Evolutionary conservation across 2,888 invertebrate genomes (phyloP).

Genomic region (Xiphydria camelus): DNA sequence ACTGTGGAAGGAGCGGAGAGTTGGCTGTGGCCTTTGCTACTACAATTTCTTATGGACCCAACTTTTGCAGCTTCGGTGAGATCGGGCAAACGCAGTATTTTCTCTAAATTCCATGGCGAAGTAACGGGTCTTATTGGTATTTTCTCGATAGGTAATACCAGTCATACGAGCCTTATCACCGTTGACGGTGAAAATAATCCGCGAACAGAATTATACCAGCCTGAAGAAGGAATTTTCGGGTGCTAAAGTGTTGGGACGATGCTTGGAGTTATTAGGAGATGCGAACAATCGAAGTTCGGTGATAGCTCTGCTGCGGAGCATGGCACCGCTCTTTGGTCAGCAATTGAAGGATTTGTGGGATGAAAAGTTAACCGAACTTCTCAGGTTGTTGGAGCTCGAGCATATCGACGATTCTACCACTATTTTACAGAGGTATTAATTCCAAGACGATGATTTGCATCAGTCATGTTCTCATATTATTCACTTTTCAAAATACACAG

Average conservation of each 20-base stretch:
- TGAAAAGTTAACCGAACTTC: conserved; percentile 32
- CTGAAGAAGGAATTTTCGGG: conserved; percentile 42
- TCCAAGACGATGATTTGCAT: background rate
- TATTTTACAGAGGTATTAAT: conserved; percentile 22
- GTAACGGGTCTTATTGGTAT: no score
- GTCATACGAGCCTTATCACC: conserved; percentile 42
- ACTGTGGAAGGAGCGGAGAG: conserved; percentile 49
- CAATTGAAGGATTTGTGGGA: conserved; percentile 44
- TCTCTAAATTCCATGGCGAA: no score
- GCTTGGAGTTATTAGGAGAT: conserved; percentile 42
- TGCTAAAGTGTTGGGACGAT: conserved; percentile 43
- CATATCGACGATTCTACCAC: conserved; percentile 13
- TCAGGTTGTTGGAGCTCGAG: conserved; percentile 31
- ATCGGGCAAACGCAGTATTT: no score
- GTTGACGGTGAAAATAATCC: conserved; percentile 33
- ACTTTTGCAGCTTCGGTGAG: conserved; percentile 36
- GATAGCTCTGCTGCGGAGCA: conserved; percentile 36
- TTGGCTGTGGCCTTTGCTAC: conserved; percentile 51
- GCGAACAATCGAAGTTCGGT: conserved; percentile 37
- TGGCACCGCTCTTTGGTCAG: conserved; percentile 45
- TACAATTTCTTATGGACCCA: conserved; percentile 41
- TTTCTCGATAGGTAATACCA: conserved; percentile 32
- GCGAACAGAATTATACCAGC: conserved; percentile 14
- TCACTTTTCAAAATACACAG: background rate
- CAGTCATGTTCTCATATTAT: no score